Conservation (phyloP, 2,113 vertebrate genomes). For the Ranitomeya imitator region DNA sequence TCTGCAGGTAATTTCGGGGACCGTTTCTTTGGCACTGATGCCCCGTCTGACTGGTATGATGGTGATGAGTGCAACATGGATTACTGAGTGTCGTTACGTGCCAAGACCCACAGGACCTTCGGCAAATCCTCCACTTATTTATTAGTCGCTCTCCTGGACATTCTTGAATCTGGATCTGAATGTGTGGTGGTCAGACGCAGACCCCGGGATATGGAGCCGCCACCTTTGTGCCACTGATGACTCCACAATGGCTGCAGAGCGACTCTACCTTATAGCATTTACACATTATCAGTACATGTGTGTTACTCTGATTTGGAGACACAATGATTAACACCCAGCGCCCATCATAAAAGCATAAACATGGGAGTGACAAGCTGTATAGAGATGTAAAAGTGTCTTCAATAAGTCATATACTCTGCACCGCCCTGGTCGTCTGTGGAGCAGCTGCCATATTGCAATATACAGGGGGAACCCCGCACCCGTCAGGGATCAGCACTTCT, state of each 20-base stretch:
- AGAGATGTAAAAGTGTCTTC: no score
- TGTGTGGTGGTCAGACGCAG: not conserved
- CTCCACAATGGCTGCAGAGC: not conserved
- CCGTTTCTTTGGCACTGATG: slow-evolving; percentile 87
- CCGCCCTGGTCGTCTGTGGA: not conserved
- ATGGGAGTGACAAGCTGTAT: no score
- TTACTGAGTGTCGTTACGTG: slow-evolving; percentile 66
- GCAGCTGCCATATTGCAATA: not conserved
- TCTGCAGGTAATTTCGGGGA: slow-evolving; percentile 87
- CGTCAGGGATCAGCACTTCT: not conserved
- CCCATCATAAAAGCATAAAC: no score
- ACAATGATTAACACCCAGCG: no score
- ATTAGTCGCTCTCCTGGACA: slow-evolving; percentile 10
- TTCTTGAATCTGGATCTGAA: slow-evolving; percentile 25
- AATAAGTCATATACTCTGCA: no score
- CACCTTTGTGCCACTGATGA: not conserved
- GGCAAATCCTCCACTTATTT: slow-evolving; percentile 4
- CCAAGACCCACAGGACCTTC: not conserved
- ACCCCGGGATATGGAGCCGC: no score
- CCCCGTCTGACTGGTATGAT: slow-evolving; percentile 78
- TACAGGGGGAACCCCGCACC: not conserved
- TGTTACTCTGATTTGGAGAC: no score
- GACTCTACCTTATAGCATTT: not conserved
- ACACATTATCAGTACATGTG: not conserved
- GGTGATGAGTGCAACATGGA: slow-evolving; percentile 77